Base-by-base conservation (phyloP, 2,888 invertebrate species). In the Lycaena phlaeas region DNA sequence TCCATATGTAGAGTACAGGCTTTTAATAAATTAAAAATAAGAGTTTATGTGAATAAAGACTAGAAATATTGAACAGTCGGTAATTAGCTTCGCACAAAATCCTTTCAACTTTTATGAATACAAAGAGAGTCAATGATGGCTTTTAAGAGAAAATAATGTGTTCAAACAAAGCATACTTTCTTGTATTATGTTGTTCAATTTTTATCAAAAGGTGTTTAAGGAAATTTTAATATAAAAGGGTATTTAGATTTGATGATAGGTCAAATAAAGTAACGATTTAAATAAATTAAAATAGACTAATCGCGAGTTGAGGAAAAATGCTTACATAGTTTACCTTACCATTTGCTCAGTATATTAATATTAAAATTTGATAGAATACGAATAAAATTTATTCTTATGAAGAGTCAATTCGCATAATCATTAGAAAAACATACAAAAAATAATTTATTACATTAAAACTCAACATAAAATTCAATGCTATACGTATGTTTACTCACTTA, bases 101-200 rank as follows among this genome's bases (percentile, higher is more conserved):
- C 22, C 34, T 34, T 34, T 34, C 18, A 34, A 18, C 34, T 34
- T 34, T 17, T 34, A 34, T 17, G 17, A 34, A 14, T 34, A 34
- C 34, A 34, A 34, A 34, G 22, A 18, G 34, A 22, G 18, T 22
- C 34, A 34, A 22, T 34, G 34, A 22, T 18, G 34, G 22, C 34
- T 34, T 22, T 34, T 22, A 34, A 9, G 22, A 22, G 12, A 34
- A 34, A 34, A n/a, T n/a, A n/a, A 30, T 22, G 22, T 11, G 17
- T 22, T 22, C 17, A 34, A 18, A 34, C 34, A 22, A 34, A 34
- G 14, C 22, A 12, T 22, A 22, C 11, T 31, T 18, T 18, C 7
- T 11, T 18, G 5, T 6, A 31, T 18, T 17, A 11, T 18, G 5
- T 18, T 18, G 34, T 11, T 18, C 12, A 22, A 34, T 34, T 31